Base-by-base conservation (phyloP, 2,888 invertebrate species). In the Drosophila putrida region DNA sequence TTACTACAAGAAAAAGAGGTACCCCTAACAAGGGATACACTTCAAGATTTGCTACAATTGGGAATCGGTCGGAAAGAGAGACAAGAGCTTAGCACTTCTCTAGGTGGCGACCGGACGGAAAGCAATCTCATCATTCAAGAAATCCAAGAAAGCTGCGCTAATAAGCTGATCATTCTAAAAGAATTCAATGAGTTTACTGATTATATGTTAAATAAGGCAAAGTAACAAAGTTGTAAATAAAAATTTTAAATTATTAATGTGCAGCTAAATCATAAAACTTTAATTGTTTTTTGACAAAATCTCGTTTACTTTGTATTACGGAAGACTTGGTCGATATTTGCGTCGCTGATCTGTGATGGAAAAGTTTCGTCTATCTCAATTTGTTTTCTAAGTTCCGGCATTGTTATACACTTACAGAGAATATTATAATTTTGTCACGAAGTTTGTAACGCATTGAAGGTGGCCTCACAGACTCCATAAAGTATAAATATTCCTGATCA, bases 111-210 rank as follows among this genome's bases (percentile, higher is more conserved):
- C 6, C 57, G 57, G 5, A 4, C 6, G 3, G 15, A 10, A 27
- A 47, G 46, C n/a, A 58, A 58, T 46, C 10, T 4, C 27, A 58
- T 58, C 15, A 58, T 58, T 11, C 11, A 47, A 15, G n/a, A 13
- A 28, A 58, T 58, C 11, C 57, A 58, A 28, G 57, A 58, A 15
- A 36, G 4, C 10, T 46, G 11, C 11, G 36, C 15, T 1, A 58
- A 58, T 27, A 38, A 38, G 27, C 9, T 47, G 0, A 5, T 46
- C 5, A 15, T 9, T 2, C 13, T 46, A n/a, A 4, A 15, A 4
- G 57, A 58, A 28, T 58, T 38, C 8, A 38, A 5, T 11, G 36
- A 47, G 9, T 58, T 58, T 9, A 15, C 36, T 9, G 6, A 58
- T 0, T 55, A 43, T 15, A 9, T 38, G 4, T 20, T 58, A 8